Base-by-base conservation (phyloP, 2,797 vertebrate species). In the Bufotes viridis region DNA sequence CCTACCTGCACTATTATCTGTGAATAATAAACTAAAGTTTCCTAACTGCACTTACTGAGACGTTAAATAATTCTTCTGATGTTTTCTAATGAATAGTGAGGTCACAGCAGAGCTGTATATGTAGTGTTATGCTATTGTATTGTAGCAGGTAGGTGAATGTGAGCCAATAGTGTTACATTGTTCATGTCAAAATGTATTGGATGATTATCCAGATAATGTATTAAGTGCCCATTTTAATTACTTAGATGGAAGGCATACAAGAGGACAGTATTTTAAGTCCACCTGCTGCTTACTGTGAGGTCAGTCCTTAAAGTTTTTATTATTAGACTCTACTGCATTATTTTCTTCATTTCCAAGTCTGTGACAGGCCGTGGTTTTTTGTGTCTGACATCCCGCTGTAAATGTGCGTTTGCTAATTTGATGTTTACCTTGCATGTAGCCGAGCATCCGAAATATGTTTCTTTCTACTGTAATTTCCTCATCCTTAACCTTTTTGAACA, bases 211-310 rank as follows among this genome's bases (percentile, higher is more conserved):
- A 96, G 95, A 96, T 95, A 97, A 98, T 97, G 98, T 97, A 98
- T 99, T 98, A 97, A 99, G 98, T 97, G 96, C 97, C 95, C 96
- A 96, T 99, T 99, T 97, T 98, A 98, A 99, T 99, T 98, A 97
- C 97, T 97, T 98, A 98, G 98, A 99, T 99, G 97, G 98, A 99
- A 97, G 97, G 97, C 97, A 97, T 98, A 97, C 97, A 97, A 98
- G 98, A 98, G 97, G 98, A 97, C 97, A 97, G 97, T 99, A 98
- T 97, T 98, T 97, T 99, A 98, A 98, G 97, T 97, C 97, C 97
- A 97, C 97, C 97, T 96, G 98, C 98, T 97, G 97, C 98, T 98
- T 98, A 97, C 97, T 98, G 97, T 97, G 97, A 99, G 98, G 98
- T 99, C 97, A 98, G 98, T 98, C 98, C 96, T 97, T 98, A 97